Conservation (phyloP, 2,888 invertebrate genomes). For the Pristionchus japonicus region DNA sequence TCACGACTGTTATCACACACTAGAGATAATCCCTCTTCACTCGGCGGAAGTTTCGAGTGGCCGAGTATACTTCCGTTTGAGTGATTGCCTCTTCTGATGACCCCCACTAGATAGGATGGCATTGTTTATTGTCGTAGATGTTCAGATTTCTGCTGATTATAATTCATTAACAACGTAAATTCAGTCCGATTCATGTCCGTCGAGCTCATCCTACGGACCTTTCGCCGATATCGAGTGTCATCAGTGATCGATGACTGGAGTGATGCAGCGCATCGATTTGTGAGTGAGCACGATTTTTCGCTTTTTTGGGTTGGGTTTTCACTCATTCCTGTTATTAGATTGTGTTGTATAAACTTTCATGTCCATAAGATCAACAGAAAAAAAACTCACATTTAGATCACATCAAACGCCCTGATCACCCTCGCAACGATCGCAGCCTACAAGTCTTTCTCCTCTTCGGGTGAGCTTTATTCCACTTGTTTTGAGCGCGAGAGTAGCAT, state of each 20-base stretch:
- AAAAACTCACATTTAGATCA: background rate
- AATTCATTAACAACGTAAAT: no score
- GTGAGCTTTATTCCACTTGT: no score
- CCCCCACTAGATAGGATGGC: background rate
- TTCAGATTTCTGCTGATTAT: no score
- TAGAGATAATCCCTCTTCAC: constrained; percentile 28
- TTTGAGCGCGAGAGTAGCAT: no score
- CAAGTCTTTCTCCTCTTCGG: constrained; percentile 30
- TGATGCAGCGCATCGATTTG: constrained; percentile 21
- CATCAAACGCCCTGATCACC: constrained; percentile 18
- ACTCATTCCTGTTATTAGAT: no score
- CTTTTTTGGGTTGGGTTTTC: background rate
- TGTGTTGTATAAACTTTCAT: no score
- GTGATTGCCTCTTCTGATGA: background rate
- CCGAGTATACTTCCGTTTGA: constrained; percentile 13
- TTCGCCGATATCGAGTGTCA: background rate
- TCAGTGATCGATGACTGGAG: background rate
- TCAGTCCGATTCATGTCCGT: constrained; percentile 2
- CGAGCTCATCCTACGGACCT: background rate
- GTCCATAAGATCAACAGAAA: no score
- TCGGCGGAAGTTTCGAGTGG: background rate
- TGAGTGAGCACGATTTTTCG: background rate
- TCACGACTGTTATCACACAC: constrained; percentile 15
- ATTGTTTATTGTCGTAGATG: background rate
- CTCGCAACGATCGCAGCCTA: constrained; percentile 17